Percentiles rank a stretch among this genome's conserved stretches.
phyloP scores from a whole-genome alignment of 2,797 vertebrate species.

The Clarias pachynema region DNA sequence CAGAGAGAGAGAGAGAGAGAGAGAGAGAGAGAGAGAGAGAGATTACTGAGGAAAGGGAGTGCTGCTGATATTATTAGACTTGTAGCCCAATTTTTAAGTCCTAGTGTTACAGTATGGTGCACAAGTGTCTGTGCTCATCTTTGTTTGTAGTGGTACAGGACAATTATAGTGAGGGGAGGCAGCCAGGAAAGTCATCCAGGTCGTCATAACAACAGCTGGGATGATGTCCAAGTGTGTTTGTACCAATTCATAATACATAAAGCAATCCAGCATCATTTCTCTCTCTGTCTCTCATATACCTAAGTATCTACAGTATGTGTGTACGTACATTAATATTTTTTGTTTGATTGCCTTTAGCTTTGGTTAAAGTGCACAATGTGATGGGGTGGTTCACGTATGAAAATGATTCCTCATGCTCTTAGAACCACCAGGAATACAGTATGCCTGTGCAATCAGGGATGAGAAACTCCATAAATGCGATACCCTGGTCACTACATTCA shows the following conservation, averaged over 20 bases:
- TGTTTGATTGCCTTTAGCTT: too few relatives aligned
- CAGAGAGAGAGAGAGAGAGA: not conserved
- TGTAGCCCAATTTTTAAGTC: slow-evolving; percentile 5
- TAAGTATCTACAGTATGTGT: too few relatives aligned
- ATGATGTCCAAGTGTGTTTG: not conserved
- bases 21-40: not conserved
- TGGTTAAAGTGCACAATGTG: too few relatives aligned
- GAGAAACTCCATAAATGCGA: too few relatives aligned
- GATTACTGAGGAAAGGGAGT: too few relatives aligned
- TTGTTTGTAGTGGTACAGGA: not conserved
- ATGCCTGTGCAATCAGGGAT: too few relatives aligned
- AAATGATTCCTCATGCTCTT: too few relatives aligned
- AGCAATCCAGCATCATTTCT: not conserved
- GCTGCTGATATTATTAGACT: not conserved
- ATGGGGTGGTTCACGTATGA: too few relatives aligned
- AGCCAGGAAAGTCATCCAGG: not conserved
- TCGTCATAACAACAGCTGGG: slow-evolving; percentile 15
- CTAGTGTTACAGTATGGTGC: not conserved
- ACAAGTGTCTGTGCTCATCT: not conserved
- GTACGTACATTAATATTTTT: too few relatives aligned
- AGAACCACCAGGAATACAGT: too few relatives aligned
- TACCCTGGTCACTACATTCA: too few relatives aligned
- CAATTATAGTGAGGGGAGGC: not conserved
- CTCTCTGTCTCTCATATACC: not conserved
- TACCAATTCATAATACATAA: not conserved